These are phyloP conservation scores for Uropsilus gracilis DNA, from an alignment of 2,113 vertebrate genomes.

Conservation along the genomic window DNA sequence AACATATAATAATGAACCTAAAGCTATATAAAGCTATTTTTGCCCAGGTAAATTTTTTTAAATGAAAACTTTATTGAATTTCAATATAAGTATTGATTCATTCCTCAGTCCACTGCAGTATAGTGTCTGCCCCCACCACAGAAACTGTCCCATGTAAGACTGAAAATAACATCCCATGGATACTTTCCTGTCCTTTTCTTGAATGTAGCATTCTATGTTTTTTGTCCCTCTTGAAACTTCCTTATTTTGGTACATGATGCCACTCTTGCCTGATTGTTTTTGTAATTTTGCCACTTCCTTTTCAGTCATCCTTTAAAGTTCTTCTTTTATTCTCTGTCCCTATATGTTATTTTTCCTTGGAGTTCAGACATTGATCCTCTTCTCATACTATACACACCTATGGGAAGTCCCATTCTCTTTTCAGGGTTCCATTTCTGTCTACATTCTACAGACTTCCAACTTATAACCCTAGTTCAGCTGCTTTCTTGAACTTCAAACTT, in stretches of 20 bases:
- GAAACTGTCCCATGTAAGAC: neutral
- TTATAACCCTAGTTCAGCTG: neutral
- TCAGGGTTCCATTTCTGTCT: neutral
- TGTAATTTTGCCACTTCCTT: neutral
- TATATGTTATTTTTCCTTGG: neutral
- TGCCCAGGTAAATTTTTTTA: neutral
- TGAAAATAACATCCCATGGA: neutral
- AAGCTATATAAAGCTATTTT: neutral
- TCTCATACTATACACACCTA: neutral
- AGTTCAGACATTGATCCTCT: neutral
- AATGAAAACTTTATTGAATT: constrained; percentile 31
- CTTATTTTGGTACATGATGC: neutral
- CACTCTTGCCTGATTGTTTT: neutral
- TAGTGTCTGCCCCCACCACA: neutral
- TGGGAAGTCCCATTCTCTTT: neutral
- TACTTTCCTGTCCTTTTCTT: neutral
- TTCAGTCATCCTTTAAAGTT: neutral
- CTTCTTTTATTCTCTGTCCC: neutral
- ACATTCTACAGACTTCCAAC: neutral
- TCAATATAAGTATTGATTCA: neutral
- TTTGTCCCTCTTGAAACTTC: neutral
- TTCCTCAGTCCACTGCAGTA: neutral
- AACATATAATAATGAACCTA: constrained; percentile 23
- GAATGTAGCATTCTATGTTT: neutral
- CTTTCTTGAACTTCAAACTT: constrained; percentile 31